A percentile compares a stretch with the other conserved stretches of the same genome.
phyloP scores from a whole-genome alignment of 1,140 invertebrate genomes.

The Yoshiicerus persimilis region DNA sequence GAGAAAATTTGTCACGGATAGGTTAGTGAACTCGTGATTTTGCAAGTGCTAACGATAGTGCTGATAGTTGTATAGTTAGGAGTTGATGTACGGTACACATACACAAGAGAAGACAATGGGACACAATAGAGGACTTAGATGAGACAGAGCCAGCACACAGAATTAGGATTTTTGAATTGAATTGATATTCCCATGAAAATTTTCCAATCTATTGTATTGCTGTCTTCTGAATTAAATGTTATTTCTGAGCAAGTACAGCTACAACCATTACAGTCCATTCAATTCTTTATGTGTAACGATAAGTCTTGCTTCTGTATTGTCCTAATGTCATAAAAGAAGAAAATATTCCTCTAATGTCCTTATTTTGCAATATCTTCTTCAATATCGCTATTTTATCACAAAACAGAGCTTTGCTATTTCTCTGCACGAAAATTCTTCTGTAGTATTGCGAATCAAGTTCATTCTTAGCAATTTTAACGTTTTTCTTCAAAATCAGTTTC shows the following conservation, averaged over 20 bases:
- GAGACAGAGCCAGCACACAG: background rate
- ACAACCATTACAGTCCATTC: background rate
- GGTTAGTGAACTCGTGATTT: constrained; percentile 24
- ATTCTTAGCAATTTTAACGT: too few relatives aligned
- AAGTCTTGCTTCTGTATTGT: background rate
- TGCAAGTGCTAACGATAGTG: background rate
- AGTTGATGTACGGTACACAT: background rate
- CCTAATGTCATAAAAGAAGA: background rate
- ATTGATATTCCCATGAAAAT: constrained; percentile 41
- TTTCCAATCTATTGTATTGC: constrained; percentile 36
- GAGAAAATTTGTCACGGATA: constrained; percentile 11
- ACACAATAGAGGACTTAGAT: background rate
- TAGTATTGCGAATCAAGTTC: too few relatives aligned
- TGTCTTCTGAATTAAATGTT: background rate
- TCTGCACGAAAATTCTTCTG: too few relatives aligned
- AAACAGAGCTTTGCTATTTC: too few relatives aligned
- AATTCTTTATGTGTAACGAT: background rate
- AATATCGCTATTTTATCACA: too few relatives aligned
- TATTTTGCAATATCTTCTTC: too few relatives aligned
- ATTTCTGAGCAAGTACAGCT: background rate
- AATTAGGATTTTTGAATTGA: constrained; percentile 5
- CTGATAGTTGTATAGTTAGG: background rate
- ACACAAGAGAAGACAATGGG: background rate
- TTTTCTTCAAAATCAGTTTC: too few relatives aligned
- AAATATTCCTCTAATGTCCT: background rate